Conservation (phyloP, 2,888 invertebrate genomes). For the Petrolisthes manimaculis region DNA sequence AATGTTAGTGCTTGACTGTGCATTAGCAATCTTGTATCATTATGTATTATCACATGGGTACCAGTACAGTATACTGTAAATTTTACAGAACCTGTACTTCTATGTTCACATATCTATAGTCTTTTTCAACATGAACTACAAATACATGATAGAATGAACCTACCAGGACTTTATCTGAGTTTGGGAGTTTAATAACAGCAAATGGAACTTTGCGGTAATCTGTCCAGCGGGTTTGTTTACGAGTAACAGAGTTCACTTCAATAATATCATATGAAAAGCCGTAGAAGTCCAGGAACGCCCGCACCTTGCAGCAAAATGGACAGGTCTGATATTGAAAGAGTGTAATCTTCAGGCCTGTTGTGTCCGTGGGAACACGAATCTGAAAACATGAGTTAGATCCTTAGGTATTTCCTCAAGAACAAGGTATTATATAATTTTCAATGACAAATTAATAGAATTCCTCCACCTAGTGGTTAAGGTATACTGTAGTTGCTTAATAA, state of each 20-base stretch:
- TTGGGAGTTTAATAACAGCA: constrained; percentile 78
- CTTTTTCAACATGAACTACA: not conserved
- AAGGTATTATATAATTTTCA: too few relatives aligned
- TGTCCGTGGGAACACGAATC: constrained; percentile 55
- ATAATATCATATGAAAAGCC: constrained; percentile 95
- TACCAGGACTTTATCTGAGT: constrained; percentile 45
- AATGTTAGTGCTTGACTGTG: too few relatives aligned
- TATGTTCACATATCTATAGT: not conserved
- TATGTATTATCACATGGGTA: not conserved
- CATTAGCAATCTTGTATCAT: too few relatives aligned
- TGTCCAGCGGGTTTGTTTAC: constrained; percentile 92
- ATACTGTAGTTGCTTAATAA: not conserved
- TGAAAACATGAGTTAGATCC: constrained; percentile 23
- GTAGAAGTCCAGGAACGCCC: constrained; percentile 90
- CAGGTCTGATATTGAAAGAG: constrained; percentile 97
- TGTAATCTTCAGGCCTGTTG: constrained; percentile 77
- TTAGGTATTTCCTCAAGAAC: too few relatives aligned
- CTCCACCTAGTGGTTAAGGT: not conserved
- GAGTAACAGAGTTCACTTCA: constrained; percentile 95
- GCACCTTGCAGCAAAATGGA: constrained; percentile 93
- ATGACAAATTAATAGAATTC: too few relatives aligned
- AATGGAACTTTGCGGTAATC: constrained; percentile 95
- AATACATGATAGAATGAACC: constrained; percentile 23
- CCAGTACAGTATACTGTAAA: not conserved
- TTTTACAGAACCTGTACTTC: not conserved